A percentile compares a stretch with the other conserved stretches of the same genome.
phyloP scores from a whole-genome alignment of 2,113 vertebrate species.

The Gulo gulo region DNA sequence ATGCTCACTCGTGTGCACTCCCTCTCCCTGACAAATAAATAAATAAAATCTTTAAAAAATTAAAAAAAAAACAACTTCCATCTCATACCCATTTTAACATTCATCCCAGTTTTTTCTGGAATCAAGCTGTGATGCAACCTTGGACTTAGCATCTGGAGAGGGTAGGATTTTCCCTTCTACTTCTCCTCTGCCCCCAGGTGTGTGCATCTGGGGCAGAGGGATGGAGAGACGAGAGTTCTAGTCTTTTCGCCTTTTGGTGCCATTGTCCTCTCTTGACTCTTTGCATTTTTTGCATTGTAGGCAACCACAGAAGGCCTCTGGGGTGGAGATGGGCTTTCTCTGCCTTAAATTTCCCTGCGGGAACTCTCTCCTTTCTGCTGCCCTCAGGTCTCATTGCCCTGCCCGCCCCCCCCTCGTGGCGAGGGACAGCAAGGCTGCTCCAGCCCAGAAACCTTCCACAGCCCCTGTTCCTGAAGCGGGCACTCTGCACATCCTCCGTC shows the following conservation, averaged over 20 bases:
- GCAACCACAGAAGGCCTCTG: background rate
- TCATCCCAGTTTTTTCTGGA: background rate
- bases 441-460: background rate
- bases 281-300: background rate
- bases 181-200: background rate
- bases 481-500: background rate
- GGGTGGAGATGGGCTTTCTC: background rate
- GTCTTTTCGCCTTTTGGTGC: background rate
- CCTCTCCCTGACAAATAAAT: background rate
- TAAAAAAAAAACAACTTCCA: too few relatives aligned
- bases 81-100: too few relatives aligned
- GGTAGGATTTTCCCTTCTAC: background rate
- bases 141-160: background rate
- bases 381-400: background rate
- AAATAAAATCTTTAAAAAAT: background rate
- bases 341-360: background rate
- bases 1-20: too few relatives aligned
- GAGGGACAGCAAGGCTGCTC: background rate
- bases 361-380: background rate
- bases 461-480: background rate
- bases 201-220: background rate
- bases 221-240: accelerated
- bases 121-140: background rate
- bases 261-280: background rate
- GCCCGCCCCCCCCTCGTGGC: background rate